Evolutionary conservation across 2,113 vertebrate genomes (phyloP).

Genomic region (human (Homo sapiens)): DNA sequence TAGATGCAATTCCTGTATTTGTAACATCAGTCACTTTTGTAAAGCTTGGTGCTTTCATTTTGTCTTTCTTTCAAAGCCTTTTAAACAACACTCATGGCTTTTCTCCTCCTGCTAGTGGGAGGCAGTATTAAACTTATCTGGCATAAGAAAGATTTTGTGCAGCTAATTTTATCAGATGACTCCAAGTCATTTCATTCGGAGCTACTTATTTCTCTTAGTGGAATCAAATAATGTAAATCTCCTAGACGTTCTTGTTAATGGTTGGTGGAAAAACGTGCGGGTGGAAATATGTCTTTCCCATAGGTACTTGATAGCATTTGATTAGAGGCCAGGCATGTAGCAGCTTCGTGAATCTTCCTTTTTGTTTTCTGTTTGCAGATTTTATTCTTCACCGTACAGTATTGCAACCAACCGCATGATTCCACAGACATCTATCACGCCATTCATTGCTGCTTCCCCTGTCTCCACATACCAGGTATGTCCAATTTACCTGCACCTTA

Average conservation of each 20-base stretch:
- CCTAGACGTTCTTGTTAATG: background rate
- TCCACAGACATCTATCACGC: conserved; percentile 98
- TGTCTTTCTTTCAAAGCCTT: background rate
- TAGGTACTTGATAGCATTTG: conserved; percentile 45
- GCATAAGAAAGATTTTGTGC: background rate
- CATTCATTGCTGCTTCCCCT: conserved; percentile 98
- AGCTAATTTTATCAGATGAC: background rate
- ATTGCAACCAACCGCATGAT: conserved; percentile 99
- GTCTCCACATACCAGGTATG: conserved; percentile 99
- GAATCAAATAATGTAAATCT: background rate
- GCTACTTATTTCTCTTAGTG: background rate
- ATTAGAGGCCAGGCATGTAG: conserved; percentile 45
- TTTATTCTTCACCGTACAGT: conserved; percentile 99
- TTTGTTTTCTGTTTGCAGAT: conserved; percentile 90
- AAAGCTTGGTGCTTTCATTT: background rate
- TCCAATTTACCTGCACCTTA: conserved; percentile 73
- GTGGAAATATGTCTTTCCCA: background rate
- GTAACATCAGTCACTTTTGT: background rate
- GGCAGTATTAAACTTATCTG: background rate
- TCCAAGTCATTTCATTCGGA: background rate
- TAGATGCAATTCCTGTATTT: background rate
- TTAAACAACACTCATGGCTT: background rate
- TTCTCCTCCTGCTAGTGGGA: background rate
- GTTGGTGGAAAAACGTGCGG: background rate
- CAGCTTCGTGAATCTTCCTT: conserved; percentile 77